Evolutionary conservation across 2,888 invertebrate species (phyloP).

Genomic region (Trichopoda pennipes): DNA sequence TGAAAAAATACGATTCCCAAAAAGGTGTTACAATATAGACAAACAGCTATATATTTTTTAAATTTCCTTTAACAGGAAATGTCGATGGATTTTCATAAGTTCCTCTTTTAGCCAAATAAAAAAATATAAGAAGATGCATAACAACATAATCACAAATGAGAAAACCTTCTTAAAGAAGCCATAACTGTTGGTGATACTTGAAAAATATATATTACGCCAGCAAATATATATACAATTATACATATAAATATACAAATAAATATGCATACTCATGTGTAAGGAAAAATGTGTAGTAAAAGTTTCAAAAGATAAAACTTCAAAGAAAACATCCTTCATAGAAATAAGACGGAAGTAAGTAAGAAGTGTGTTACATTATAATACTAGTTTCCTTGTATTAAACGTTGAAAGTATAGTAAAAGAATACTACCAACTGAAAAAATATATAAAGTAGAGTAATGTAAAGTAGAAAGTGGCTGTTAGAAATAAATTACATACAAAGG

Average conservation of each 20-base stretch:
- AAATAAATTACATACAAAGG: neutral
- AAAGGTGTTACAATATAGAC: neutral
- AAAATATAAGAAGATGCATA: neutral
- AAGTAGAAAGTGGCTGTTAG: neutral
- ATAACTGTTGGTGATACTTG: constrained; percentile 2
- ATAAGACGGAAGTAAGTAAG: constrained; percentile 41
- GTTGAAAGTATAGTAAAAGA: neutral
- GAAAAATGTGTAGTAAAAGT: constrained; percentile 28
- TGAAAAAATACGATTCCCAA: constrained; percentile 17
- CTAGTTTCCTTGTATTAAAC: constrained; percentile 30
- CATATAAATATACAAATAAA: neutral
- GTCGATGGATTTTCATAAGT: neutral
- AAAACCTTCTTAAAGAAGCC: constrained; percentile 31
- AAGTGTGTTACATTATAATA: constrained; percentile 39
- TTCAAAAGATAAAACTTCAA: constrained; percentile 14
- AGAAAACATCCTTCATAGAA: constrained; percentile 32
- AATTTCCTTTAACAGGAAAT: constrained; percentile 39
- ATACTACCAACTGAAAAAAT: neutral
- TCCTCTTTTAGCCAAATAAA: neutral
- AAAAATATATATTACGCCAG: neutral
- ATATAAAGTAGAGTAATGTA: neutral
- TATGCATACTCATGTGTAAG: neutral
- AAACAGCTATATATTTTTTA: constrained; percentile 20
- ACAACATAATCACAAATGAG: constrained; percentile 26
- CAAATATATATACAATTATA: too few species aligned